Percentiles rank a stretch among this genome's conserved stretches.
Evolutionary conservation across 1,140 invertebrate species (phyloP).

Genomic region (Cephus cinctus): DNA sequence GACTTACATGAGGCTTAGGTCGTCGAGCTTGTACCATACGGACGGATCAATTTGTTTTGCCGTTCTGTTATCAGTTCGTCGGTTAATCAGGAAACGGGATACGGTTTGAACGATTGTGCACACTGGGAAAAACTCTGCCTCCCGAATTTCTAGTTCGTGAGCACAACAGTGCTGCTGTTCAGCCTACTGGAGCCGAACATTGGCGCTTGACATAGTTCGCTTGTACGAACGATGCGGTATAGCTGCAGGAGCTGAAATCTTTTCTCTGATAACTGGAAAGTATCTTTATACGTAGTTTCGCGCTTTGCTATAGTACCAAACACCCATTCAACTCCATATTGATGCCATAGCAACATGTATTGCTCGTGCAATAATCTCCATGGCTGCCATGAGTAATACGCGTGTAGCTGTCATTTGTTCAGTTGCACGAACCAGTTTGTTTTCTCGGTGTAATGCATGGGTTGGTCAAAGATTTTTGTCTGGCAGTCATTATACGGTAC

Average conservation of each 20-base stretch:
- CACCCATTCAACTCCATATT: background rate
- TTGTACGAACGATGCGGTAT: background rate
- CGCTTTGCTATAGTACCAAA: background rate
- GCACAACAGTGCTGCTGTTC: background rate
- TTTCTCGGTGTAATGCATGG: no score
- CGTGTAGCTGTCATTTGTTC: background rate
- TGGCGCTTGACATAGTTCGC: background rate
- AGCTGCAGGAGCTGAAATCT: background rate
- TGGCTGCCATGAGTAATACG: background rate
- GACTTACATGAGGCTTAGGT: conserved; percentile 41
- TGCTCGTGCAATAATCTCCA: background rate
- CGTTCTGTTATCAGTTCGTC: no score
- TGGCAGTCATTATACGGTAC: no score
- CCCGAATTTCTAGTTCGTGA: background rate
- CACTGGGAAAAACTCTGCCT: no score
- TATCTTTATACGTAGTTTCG: background rate
- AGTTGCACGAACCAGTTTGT: background rate
- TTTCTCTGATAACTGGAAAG: background rate
- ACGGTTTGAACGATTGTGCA: no score
- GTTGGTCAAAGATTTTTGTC: no score
- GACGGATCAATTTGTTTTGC: no score
- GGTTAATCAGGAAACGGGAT: no score
- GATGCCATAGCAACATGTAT: background rate
- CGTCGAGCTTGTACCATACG: conserved; percentile 19
- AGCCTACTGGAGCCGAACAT: background rate